phyloP scores from a whole-genome alignment of 2,113 vertebrate species.

The Theropithecus gelada region DNA sequence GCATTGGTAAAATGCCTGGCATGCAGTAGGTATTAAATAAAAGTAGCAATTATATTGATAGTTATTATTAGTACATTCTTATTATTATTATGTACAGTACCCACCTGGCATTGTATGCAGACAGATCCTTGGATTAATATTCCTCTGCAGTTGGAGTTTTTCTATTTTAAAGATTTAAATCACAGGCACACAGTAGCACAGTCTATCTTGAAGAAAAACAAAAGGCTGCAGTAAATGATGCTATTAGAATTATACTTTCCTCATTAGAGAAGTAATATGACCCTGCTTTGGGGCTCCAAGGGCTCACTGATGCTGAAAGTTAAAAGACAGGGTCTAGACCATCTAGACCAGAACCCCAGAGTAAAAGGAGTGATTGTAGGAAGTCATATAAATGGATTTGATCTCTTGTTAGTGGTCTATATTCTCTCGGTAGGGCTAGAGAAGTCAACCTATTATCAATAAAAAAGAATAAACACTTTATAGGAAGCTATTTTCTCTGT shows the following conservation, averaged over 20 bases:
- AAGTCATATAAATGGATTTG: slow-evolving; percentile 56
- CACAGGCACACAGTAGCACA: slow-evolving; percentile 39
- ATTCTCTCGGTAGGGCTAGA: slow-evolving; percentile 52
- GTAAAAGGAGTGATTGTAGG: slow-evolving; percentile 9
- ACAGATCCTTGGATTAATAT: slow-evolving; percentile 58
- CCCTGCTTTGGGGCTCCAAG: slow-evolving; percentile 42
- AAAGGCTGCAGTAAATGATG: slow-evolving; percentile 31
- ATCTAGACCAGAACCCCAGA: slow-evolving; percentile 24
- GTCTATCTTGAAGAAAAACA: slow-evolving; percentile 55
- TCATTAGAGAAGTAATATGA: slow-evolving; percentile 64
- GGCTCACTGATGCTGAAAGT: slow-evolving; percentile 49
- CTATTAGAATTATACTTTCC: slow-evolving; percentile 63
- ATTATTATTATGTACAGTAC: not conserved
- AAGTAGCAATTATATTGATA: slow-evolving; percentile 38
- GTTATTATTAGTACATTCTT: slow-evolving; percentile 45
- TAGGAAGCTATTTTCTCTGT: slow-evolving; percentile 75
- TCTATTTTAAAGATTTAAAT: slow-evolving; percentile 67
- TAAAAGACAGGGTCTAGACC: slow-evolving; percentile 42
- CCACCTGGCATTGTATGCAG: slow-evolving; percentile 8
- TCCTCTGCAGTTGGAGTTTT: slow-evolving; percentile 26
- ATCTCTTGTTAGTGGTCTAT: slow-evolving; percentile 53
- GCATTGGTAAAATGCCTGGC: slow-evolving; percentile 16
- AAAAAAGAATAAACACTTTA: slow-evolving; percentile 77
- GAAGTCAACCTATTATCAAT: slow-evolving; percentile 77
- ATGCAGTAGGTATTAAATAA: slow-evolving; percentile 30